A percentile compares a stretch with the other conserved stretches of the same genome.
Conservation (phyloP, 2,888 invertebrate genomes). For the Neelides folsomi region DNA sequence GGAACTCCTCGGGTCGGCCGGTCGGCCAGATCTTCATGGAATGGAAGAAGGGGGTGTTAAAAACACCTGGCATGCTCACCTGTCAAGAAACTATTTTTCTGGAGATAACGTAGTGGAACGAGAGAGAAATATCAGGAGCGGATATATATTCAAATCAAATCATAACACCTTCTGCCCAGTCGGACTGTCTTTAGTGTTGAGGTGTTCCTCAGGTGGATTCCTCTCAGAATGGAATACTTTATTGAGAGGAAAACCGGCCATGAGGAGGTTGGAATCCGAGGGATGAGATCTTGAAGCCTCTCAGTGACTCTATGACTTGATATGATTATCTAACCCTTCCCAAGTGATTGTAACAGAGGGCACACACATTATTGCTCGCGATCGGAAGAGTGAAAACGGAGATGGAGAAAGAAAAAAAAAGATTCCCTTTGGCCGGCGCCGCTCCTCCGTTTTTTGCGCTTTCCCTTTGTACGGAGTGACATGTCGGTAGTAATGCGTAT, state of each 20-base stretch:
- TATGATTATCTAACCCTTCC: slow-evolving; percentile 2
- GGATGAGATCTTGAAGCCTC: slow-evolving; percentile 1
- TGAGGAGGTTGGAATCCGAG: slow-evolving; percentile 1
- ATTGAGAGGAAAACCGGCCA: background rate
- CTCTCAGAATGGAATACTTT: background rate
- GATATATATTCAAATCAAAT: slow-evolving; percentile 1
- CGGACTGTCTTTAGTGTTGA: background rate
- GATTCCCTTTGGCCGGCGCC: slow-evolving; percentile 7
- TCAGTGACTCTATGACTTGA: slow-evolving; percentile 1
- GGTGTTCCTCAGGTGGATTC: background rate
- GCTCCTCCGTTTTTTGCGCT: slow-evolving; percentile 6
- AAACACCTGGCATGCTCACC: slow-evolving; percentile 5
- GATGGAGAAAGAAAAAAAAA: background rate
- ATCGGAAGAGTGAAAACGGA: slow-evolving; percentile 2
- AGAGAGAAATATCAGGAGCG: background rate
- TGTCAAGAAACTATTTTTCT: slow-evolving; percentile 9
- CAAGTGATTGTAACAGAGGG: background rate
- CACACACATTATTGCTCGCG: slow-evolving; percentile 2
- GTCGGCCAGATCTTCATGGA: background rate
- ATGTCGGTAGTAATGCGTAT: slow-evolving; percentile 24
- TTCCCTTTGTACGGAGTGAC: slow-evolving; percentile 14
- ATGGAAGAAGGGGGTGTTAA: slow-evolving; percentile 1
- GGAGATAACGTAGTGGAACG: background rate
- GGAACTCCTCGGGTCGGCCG: too few species aligned
- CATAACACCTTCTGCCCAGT: background rate